phyloP scores from a whole-genome alignment of 1,140 invertebrate genomes.

The Dendrolimus kikuchii region DNA sequence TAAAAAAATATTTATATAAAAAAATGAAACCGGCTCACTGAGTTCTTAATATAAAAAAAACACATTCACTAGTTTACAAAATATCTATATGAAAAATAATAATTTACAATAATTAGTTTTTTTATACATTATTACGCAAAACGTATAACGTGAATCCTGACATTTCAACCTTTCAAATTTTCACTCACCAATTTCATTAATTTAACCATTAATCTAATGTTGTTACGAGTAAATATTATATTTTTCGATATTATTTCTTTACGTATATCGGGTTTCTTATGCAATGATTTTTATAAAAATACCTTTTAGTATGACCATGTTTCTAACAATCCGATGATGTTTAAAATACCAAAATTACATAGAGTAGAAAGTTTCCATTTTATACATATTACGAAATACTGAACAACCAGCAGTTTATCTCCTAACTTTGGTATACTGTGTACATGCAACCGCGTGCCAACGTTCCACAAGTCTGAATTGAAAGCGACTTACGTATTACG shows the following conservation, averaged over 20 bases:
- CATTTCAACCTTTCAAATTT: constrained; percentile 29
- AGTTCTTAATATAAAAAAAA: constrained; percentile 39
- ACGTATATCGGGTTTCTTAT: constrained; percentile 69
- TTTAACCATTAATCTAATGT: constrained; percentile 50
- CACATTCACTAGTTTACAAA: constrained; percentile 60
- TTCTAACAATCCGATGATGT: constrained; percentile 8
- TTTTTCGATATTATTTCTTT: constrained; percentile 59
- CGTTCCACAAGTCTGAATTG: constrained; percentile 43
- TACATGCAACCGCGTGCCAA: constrained; percentile 42
- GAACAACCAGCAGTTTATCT: constrained; percentile 54
- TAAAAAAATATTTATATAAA: constrained; percentile 48
- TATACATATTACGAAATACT: constrained; percentile 26
- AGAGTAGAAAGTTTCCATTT: constrained; percentile 27
- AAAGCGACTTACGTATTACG: constrained; percentile 28
- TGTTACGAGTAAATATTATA: constrained; percentile 60
- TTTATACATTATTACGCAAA: constrained; percentile 43
- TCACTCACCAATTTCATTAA: constrained; percentile 28
- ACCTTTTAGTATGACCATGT: constrained; percentile 30
- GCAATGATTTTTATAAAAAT: constrained; percentile 72
- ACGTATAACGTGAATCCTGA: constrained; percentile 63
- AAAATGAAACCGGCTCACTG: constrained; percentile 56
- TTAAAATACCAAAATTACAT: constrained; percentile 41
- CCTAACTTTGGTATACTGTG: constrained; percentile 71
- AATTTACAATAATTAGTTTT: constrained; percentile 67
- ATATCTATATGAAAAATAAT: constrained; percentile 39